Evolutionary conservation across 1,140 invertebrate genomes (phyloP).

Genomic region (Hyles vespertilio): DNA sequence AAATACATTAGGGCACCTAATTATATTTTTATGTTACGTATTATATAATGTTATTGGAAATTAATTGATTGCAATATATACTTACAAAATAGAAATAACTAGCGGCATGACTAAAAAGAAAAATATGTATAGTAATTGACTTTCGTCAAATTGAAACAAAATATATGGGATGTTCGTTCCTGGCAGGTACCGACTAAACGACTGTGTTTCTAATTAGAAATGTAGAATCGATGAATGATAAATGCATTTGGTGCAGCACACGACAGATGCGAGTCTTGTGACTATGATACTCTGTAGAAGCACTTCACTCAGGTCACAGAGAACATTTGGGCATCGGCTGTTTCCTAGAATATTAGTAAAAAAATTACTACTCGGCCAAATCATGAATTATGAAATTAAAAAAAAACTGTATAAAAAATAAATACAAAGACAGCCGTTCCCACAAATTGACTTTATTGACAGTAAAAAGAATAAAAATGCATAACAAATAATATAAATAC

Average conservation of each 20-base stretch:
- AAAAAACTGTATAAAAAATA: slow-evolving; percentile 5
- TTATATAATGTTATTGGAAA: too few relatives aligned
- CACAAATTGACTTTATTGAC: slow-evolving; percentile 6
- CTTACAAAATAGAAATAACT: too few relatives aligned
- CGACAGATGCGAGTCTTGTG: slow-evolving; percentile 3
- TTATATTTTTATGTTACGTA: too few relatives aligned
- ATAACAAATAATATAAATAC: slow-evolving; percentile 14
- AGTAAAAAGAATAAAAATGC: slow-evolving; percentile 14
- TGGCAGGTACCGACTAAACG: too few relatives aligned
- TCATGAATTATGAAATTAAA: neutral
- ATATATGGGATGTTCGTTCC: too few relatives aligned
- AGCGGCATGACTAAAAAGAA: too few relatives aligned
- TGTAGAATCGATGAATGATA: slow-evolving; percentile 4
- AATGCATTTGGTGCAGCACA: slow-evolving; percentile 11
- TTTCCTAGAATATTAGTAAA: slow-evolving; percentile 71
- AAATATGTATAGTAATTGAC: too few relatives aligned
- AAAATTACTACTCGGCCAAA: slow-evolving; percentile 15
- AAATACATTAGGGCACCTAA: too few relatives aligned
- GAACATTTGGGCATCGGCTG: slow-evolving; percentile 66
- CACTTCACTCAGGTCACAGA: slow-evolving; percentile 60
- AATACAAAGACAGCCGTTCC: slow-evolving; percentile 26
- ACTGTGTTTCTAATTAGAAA: slow-evolving; percentile 8
- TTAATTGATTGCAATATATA: too few relatives aligned
- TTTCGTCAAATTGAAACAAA: too few relatives aligned
- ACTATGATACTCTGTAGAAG: slow-evolving; percentile 27